phyloP scores from a whole-genome alignment of 2,113 vertebrate species.

The Peromyscus leucopus region DNA sequence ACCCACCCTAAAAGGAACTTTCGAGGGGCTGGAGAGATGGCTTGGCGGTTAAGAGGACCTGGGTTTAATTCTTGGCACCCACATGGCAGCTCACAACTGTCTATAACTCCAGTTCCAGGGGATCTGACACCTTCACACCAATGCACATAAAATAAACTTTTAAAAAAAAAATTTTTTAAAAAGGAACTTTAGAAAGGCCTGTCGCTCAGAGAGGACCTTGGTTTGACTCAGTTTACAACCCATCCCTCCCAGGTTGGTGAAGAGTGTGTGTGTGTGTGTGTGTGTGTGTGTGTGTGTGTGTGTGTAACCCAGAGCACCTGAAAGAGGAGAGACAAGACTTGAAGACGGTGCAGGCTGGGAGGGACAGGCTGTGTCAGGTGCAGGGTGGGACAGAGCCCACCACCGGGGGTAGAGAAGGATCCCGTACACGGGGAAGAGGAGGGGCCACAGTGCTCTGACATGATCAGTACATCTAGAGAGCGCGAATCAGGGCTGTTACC shows the following conservation, averaged over 20 bases:
- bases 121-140: no score
- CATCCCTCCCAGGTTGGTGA: not conserved
- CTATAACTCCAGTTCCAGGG: no score
- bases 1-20: not conserved
- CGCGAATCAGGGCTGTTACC: not conserved
- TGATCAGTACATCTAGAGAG: not conserved
- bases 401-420: not conserved
- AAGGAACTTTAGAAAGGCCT: not conserved
- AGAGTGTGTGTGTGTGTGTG: constrained; percentile 16
- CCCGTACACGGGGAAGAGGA: not conserved
- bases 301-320: constrained; percentile 8
- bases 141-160: no score
- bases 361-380: not conserved
- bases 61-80: no score
- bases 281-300: not conserved
- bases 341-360: not conserved
- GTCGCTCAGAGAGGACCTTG: not conserved
- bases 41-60: no score
- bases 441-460: not conserved
- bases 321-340: not conserved
- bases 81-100: no score
- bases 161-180: not conserved
- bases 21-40: no score
- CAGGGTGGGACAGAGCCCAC: not conserved
- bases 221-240: not conserved